Percentiles rank a stretch among this genome's conserved stretches.
Evolutionary conservation across 2,113 vertebrate genomes (phyloP).

Genomic region (Solenodon paradoxus): DNA sequence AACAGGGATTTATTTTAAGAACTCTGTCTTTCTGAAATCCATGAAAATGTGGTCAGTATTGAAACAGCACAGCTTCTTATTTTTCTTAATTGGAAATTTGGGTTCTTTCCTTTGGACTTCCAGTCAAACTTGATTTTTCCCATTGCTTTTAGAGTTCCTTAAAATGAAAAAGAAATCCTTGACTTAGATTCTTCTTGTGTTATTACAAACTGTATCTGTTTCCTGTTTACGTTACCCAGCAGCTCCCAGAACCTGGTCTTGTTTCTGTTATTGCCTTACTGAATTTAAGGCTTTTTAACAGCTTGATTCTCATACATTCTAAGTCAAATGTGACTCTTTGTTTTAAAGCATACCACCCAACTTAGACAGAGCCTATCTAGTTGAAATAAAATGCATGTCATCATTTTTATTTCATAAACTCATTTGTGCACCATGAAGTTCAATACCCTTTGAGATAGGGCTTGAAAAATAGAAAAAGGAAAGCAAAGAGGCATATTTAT

Average conservation of each 20-base stretch:
- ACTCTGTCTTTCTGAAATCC: constrained; percentile 21
- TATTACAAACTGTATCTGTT: neutral
- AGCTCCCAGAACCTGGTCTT: neutral
- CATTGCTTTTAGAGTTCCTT: neutral
- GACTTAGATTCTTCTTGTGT: neutral
- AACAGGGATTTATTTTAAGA: constrained; percentile 38
- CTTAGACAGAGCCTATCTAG: neutral
- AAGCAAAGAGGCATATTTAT: neutral
- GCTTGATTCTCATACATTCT: neutral
- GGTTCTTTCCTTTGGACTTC: neutral
- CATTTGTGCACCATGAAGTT: neutral
- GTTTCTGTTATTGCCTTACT: neutral
- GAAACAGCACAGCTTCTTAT: constrained; percentile 13
- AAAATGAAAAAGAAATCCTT: neutral
- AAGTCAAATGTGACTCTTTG: neutral
- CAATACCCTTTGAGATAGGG: neutral
- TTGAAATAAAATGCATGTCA: neutral
- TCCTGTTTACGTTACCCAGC: neutral
- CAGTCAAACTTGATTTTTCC: neutral
- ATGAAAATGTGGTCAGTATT: constrained; percentile 7
- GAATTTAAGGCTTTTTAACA: neutral
- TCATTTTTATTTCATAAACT: constrained; percentile 31
- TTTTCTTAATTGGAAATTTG: constrained; percentile 17
- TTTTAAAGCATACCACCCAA: neutral
- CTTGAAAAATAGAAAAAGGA: neutral